A percentile compares a stretch with the other conserved stretches of the same genome.
Conservation (phyloP, 2,797 vertebrate species). For the Stomatorhinus walkeri region DNA sequence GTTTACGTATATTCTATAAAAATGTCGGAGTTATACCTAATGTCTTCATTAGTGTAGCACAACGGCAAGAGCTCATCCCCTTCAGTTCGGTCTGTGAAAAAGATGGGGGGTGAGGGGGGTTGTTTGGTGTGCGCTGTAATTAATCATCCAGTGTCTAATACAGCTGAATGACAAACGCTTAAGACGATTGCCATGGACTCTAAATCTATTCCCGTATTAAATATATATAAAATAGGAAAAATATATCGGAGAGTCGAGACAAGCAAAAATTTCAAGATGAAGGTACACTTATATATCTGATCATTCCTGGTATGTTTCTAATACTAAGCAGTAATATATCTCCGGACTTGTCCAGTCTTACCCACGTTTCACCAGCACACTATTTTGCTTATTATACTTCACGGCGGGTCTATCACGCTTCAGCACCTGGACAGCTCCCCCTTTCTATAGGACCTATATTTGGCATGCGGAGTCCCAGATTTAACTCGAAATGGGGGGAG, state of each 20-base stretch:
- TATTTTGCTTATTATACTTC: not conserved
- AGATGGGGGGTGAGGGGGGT: not conserved
- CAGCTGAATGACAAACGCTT: not conserved
- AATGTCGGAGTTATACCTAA: not conserved
- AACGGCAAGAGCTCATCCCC: not conserved
- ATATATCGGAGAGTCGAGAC: not conserved
- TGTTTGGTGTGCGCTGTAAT: not conserved
- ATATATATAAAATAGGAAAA: not conserved
- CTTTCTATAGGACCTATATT: constrained; percentile 4
- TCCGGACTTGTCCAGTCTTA: not conserved
- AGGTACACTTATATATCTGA: not conserved
- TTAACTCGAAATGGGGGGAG: constrained; percentile 42
- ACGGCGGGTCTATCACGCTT: constrained; percentile 31
- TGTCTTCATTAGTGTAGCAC: not conserved
- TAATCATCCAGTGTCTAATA: not conserved
- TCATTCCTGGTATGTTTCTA: not conserved
- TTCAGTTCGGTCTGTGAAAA: not conserved
- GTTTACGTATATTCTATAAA: not conserved
- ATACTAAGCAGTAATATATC: not conserved
- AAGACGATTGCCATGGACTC: not conserved
- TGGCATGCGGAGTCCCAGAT: constrained; percentile 42
- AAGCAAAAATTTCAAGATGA: not conserved
- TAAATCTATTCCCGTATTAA: not conserved
- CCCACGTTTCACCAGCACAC: not conserved
- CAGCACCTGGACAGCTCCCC: constrained; percentile 59